Evolutionary conservation across 2,888 invertebrate genomes (phyloP).

Genomic region (Polylopha cassiicola): DNA sequence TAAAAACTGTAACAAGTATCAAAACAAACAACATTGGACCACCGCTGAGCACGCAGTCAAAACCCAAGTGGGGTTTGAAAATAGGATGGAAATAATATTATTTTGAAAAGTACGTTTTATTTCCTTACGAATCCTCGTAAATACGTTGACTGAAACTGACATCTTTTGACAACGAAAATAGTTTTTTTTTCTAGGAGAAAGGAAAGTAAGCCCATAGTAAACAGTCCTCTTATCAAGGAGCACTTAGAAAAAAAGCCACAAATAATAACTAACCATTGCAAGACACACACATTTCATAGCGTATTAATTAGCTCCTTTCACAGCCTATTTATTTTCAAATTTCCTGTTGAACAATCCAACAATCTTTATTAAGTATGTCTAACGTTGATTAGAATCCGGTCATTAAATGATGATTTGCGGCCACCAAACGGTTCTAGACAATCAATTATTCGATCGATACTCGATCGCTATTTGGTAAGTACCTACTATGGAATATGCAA

Average conservation of each 20-base stretch:
- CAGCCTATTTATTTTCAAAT: constrained; percentile 10
- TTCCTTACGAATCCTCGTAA: no score
- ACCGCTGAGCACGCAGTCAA: constrained; percentile 58
- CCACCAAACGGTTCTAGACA: constrained; percentile 17
- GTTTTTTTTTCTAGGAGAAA: no score
- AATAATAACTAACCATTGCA: no score
- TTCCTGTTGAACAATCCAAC: constrained; percentile 20
- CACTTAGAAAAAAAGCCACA: no score
- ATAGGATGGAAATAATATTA: constrained; percentile 51
- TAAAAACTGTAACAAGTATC: constrained; percentile 50
- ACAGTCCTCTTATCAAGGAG: no score
- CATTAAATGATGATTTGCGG: constrained; percentile 35
- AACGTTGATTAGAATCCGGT: constrained; percentile 33
- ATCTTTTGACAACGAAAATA: no score
- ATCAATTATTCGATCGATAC: constrained; percentile 4
- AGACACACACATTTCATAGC: no score
- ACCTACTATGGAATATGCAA: no score
- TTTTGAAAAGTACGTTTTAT: constrained; percentile 13
- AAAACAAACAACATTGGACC: constrained; percentile 63
- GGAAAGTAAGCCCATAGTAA: no score
- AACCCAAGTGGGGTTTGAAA: constrained; percentile 59
- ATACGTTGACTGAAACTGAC: no score
- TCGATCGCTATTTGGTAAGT: constrained; percentile 22
- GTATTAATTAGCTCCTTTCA: constrained; percentile 9
- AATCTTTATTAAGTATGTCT: constrained; percentile 18